Percentiles rank a stretch among this genome's conserved stretches.
phyloP scores from a whole-genome alignment of 92 coral and sea anemone species.

The Paragorgia papillata region DNA sequence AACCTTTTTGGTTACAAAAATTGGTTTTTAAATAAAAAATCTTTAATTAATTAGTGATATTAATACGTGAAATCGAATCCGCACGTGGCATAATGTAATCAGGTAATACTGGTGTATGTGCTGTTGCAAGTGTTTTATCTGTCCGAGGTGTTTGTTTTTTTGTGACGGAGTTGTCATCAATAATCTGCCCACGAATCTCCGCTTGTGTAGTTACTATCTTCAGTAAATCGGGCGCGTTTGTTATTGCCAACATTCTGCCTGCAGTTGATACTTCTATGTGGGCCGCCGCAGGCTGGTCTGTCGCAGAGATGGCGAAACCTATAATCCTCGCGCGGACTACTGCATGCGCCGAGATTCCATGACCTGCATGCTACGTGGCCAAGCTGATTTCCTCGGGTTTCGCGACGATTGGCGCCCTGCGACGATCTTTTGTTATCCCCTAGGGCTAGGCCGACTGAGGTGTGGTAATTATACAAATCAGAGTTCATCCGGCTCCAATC shows the following conservation, averaged over 20 bases:
- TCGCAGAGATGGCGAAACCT: neutral
- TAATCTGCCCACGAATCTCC: too few species aligned
- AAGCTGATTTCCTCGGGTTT: neutral
- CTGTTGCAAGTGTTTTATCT: too few species aligned
- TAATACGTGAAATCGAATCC: too few species aligned
- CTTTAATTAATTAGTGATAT: too few species aligned
- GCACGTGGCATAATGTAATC: too few species aligned
- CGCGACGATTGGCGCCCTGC: conserved; percentile 2
- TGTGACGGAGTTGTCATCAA: conserved; percentile 14
- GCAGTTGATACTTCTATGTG: neutral
- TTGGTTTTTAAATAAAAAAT: too few species aligned
- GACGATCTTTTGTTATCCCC: neutral
- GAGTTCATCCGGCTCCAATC: conserved; percentile 23
- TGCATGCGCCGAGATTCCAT: neutral
- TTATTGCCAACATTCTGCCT: neutral
- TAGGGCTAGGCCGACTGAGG: neutral
- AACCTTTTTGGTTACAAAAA: too few species aligned
- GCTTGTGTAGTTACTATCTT: neutral
- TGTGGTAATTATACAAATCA: conserved; percentile 11
- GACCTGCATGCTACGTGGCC: too few species aligned
- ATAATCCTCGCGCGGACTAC: neutral
- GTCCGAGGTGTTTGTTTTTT: too few species aligned
- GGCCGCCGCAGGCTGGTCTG: neutral
- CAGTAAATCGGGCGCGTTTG: neutral
- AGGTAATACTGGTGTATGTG: too few species aligned